Evolutionary conservation across 1,140 invertebrate genomes (phyloP).

Genomic region (Campoletis sonorensis): DNA sequence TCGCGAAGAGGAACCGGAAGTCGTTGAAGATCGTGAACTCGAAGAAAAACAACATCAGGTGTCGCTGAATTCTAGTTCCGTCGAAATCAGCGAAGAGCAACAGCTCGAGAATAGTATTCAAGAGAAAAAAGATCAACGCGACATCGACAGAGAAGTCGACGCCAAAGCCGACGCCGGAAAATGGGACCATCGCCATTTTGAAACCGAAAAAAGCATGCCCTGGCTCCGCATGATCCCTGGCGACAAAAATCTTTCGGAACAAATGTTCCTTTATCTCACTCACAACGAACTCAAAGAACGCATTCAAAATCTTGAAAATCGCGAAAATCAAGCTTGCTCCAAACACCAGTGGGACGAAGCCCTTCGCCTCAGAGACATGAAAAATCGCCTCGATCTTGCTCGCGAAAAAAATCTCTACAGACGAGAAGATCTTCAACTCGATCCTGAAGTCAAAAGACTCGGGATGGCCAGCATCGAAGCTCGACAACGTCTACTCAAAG

Average conservation of each 20-base stretch:
- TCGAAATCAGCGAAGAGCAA: background rate
- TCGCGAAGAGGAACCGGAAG: slow-evolving; percentile 3
- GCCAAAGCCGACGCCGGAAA: slow-evolving; percentile 43
- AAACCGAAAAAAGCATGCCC: slow-evolving; percentile 58
- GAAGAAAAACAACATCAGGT: slow-evolving; percentile 14
- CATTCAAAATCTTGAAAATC: slow-evolving; percentile 64
- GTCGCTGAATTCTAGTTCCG: background rate
- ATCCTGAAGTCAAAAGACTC: slow-evolving; percentile 57
- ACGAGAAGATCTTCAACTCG: slow-evolving; percentile 60
- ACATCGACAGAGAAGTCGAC: slow-evolving; percentile 44
- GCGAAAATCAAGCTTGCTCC: slow-evolving; percentile 63
- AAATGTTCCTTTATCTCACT: slow-evolving; percentile 67
- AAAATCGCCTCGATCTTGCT: slow-evolving; percentile 64
- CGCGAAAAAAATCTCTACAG: slow-evolving; percentile 66
- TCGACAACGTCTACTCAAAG: slow-evolving; percentile 55
- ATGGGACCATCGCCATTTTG: slow-evolving; percentile 51
- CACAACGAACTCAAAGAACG: slow-evolving; percentile 66
- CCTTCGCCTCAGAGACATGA: slow-evolving; percentile 70
- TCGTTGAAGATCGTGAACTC: slow-evolving; percentile 11
- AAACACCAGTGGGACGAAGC: slow-evolving; percentile 68
- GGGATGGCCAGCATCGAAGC: slow-evolving; percentile 62
- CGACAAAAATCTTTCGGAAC: slow-evolving; percentile 63
- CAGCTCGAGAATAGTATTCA: background rate
- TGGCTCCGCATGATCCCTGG: slow-evolving; percentile 58
- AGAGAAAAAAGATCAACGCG: slow-evolving; percentile 38